Evolutionary conservation across 2,888 invertebrate genomes (phyloP), one percentile per base, ranked within the genome.

Genomic region (Baccha elongata): DNA sequence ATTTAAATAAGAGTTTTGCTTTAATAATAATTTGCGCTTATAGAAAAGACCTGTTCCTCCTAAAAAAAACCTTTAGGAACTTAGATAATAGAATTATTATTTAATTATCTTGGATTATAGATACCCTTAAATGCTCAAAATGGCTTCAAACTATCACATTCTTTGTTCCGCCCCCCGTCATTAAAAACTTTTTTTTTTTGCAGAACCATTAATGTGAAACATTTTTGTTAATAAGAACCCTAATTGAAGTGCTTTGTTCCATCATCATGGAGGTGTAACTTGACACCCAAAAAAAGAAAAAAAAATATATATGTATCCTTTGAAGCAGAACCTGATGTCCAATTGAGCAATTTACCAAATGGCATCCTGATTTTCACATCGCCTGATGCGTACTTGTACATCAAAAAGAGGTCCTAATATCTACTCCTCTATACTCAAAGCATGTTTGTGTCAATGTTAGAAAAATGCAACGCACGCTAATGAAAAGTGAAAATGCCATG

Each of bases 401-500:
- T 2, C 13, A 40, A 8, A 10, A 32, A 32, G 17, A 15, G 29
- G 50, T 29, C 0, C 7, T 40, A 21, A 2, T 44, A 19, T 5
- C n/a, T 26, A 1, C 19, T 21, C 46, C 15, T 6, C 26, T 29
- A 11, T 26, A 40, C 19, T 13, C 21, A 50, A 37, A 71, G 19
- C 40, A 55, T 81, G 53, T 64, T 58, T 53, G 69, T 75, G 64
- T 44, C 37, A 72, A 53, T 64, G 72, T 37, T 40, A 55, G 29
- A 73, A 68, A 75, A 72, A 73, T 83, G 83, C 83, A 83, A 73
- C 67, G 83, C 78, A 83, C 72, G 72, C 68, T 78, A 83, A 83
- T 83, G 83, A 83, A 83, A 83, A 83, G 78, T 76, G 72, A 83
- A 83, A 83, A 76, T 83, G 83, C 78, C 83, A 83, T 83, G 83